Evolutionary conservation across 2,797 vertebrate species (phyloP), one percentile per base, ranked within the genome.

Genomic region (Danio kyathit): DNA sequence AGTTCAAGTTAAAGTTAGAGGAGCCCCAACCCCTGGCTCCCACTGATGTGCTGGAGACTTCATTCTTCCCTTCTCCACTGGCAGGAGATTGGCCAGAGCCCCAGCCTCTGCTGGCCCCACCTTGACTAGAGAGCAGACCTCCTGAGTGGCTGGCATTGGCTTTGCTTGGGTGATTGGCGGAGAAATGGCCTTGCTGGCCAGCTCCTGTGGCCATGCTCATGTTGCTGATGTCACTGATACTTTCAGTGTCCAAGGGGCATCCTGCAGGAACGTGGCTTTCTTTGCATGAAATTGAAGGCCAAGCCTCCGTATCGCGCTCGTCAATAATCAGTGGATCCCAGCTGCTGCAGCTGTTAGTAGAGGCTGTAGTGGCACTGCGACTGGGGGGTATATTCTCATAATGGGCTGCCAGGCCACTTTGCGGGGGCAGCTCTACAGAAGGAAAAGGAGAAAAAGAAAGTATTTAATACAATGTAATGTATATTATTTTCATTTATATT

Each of bases 1-100:
- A 95, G 95, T 99, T 97, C 97, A 97, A 96, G 96, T 97, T 95
- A 97, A 94, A 95, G 94, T 96, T 96, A 92, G 95, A 95, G 92
- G 96, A 94, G 91, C 95, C 93, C 94, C 95, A 96, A 94, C 96
- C 95, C 93, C 96, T 90, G 86, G 91, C 95, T 91, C 93, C 95
- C 84, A 90, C 95, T 93, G 92, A 95, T 89, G 92, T 90, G 92
- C 91, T 95, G 94, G 89, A 91, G 94, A 94, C 90, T 86, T 94
- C 95, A 94, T 91, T 94, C 91, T 96, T 95, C 91, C 95, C 90
- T 93, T 97, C 94, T 85, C 86, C 89, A 76, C 65, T 57, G 60
- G 91, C 87, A 80, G 90, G 80, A 87, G 90, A 92, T 80, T 92
- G 88, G 84, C 92, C 92, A 86, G 97, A 94, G 92, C 92, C 90